Base-by-base conservation (phyloP, 2,797 vertebrate species). In the Acipenser oxyrinchus region DNA sequence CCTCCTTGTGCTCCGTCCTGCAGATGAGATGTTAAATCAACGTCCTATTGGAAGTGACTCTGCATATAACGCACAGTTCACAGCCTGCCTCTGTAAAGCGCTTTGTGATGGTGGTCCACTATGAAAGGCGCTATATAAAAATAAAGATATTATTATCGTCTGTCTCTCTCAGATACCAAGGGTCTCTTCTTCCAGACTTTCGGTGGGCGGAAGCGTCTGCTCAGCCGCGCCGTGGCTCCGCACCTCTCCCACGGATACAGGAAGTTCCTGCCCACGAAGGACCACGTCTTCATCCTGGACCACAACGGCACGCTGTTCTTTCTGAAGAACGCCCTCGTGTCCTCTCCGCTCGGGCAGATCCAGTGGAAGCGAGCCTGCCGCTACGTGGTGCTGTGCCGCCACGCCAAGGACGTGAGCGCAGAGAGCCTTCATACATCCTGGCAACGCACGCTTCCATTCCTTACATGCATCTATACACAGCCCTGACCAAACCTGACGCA, bases 401-500 rank as follows among this genome's bases (percentile, higher is more conserved):
- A 77, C 6, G 84, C 77, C 64, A 88, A 86, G 69, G 87, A 88
- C 13, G 87, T 88, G 69, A 78, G 86, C 71, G n/a, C 13, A 3
- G 7, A 4, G 6, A 8, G 7, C 23, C 4, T 37, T 13, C 12
- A 8, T 4, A 10, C 50, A 8, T 6, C 10, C n/a, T 49, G 57
- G 57, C 57, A 18, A 18, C 11, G 6, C 62, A 53, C 59, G 13
- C 18, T 13, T 6, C 23, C 23, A 37, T 37, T 3, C 2, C 23
- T 37, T 4, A 37, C 3, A 37, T 2, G 23, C 4, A 37, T 37
- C 23, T 37, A 37, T 37, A 37, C 23, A 37, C 23, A 37, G 23
- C 23, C 23, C 23, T 37, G 23, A 4, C 23, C 23, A 37, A 37
- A 37, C 23, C 2, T 37, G 2, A 37, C 23, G 23, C 23, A 37